Evolutionary conservation across 2,888 invertebrate genomes (phyloP), one percentile per base, ranked within the genome.

Genomic region (Brassicogethes aeneus): DNA sequence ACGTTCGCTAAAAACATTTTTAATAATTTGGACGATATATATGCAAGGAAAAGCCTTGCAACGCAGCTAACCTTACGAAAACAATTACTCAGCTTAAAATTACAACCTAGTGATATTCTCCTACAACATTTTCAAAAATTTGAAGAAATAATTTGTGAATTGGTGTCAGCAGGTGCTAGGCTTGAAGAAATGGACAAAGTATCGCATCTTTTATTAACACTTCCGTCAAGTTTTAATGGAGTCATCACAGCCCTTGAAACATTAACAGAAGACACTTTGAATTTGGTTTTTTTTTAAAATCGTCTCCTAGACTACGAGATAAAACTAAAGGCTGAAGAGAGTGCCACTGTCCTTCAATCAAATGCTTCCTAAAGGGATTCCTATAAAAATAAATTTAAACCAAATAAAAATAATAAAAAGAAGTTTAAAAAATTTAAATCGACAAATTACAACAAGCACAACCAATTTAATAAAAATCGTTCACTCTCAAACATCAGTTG

Each of bases 161-260:
- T 66, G 32, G n/a, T 48, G 3, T 53, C 59, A 1, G 57, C 62
- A 8, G n/a, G n/a, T n/a, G n/a, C n/a, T n/a, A n/a, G n/a, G n/a
- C n/a, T n/a, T n/a, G n/a, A n/a, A n/a, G n/a, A n/a, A n/a, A n/a
- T n/a, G n/a, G n/a, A n/a, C n/a, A n/a, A n/a, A n/a, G n/a, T n/a
- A n/a, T n/a, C n/a, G n/a, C n/a, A n/a, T n/a, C n/a, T n/a, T n/a
- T n/a, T n/a, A n/a, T n/a, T n/a, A n/a, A n/a, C n/a, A n/a, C 40
- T 65, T 16, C 62, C 64, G 3, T 7, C 51, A 10, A 37, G 46
- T 14, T 64, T 64, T 46, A 57, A 64, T 40, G 60, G 60, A 3
- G 52, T 65, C 2, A 52, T 62, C 10, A 63, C 64, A 3, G 64
- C 65, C 0, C 51, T 65, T 1, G 61, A 64, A 48, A 62, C 60